phyloP scores from a whole-genome alignment of 2,113 vertebrate species.

The Corythoichthys haematopterus region DNA sequence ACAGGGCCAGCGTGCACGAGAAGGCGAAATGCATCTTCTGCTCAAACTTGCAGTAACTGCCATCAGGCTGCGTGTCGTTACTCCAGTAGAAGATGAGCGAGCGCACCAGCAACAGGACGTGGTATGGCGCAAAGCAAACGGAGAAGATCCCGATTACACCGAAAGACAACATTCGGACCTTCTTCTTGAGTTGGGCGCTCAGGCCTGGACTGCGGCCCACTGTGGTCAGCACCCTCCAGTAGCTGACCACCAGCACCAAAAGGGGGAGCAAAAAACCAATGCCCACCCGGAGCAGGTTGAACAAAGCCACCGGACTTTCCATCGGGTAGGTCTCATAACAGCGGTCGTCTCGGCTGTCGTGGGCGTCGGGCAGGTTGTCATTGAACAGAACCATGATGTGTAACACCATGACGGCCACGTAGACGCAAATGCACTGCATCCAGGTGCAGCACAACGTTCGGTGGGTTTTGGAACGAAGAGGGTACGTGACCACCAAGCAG shows the following conservation, averaged over 20 bases:
- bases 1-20: constrained; percentile 64
- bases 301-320: constrained; percentile 28
- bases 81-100: constrained; percentile 54
- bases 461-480: constrained; percentile 57
- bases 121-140: constrained; percentile 75
- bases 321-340: constrained; percentile 77
- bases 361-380: constrained; percentile 45
- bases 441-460: constrained; percentile 59
- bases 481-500: constrained; percentile 69
- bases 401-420: constrained; percentile 22
- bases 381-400: constrained; percentile 57
- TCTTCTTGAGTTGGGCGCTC: constrained; percentile 57
- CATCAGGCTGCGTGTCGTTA: fast-evolving
- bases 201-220: constrained; percentile 67
- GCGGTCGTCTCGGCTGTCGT: constrained; percentile 38
- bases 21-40: constrained; percentile 57
- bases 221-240: constrained; percentile 65
- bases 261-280: constrained; percentile 68
- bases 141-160: constrained; percentile 74
- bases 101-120: constrained; percentile 66
- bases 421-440: constrained; percentile 49
- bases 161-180: constrained; percentile 69
- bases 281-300: constrained; percentile 67
- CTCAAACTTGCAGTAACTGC: constrained; percentile 65
- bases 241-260: constrained; percentile 62